Base-by-base conservation (phyloP, 2,888 invertebrate species). In the Pammene aurita region DNA sequence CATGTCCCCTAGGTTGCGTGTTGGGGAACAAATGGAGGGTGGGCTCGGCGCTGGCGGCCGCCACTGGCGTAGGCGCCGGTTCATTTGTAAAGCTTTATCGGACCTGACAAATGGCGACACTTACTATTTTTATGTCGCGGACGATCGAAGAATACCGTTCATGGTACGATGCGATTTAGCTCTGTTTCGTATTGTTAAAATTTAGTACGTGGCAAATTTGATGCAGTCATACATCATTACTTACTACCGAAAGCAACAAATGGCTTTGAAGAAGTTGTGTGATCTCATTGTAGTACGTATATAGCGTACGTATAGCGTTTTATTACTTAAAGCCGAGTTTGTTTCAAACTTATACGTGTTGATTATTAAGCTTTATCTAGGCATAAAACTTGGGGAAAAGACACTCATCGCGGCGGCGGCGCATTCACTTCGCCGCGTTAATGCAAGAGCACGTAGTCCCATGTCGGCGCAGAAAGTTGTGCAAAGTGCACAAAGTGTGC, bases 401-500 rank as follows among this genome's bases (percentile, higher is more conserved):
- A 90, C 85, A 89, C 87, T 90, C 84, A 79, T 81, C 83, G 81
- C 81, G 73, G 84, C 84, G 84, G 86, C 87, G 84, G 83, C 82
- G 83, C 85, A 77, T 78, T 80, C 80, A 86, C 88, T 87, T 85
- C 84, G 76, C 82, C 79, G 83, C 86, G 88, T 90, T 91, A 91
- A 92, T 91, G 90, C 92, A 87, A 85, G 87, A 87, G 88, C 91
- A 90, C 91, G 90, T 89, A 90, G 90, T 87, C 88, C 81, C 85
- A 87, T 86, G 89, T 87, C 88, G 85, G 83, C 84, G 87, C 86
- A 87, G 89, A 90, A 90, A 90, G 87, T 90, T 90, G 86, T 86
- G 88, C 84, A 87, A 89, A 89, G 90, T 90, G 92, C 89, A 90
- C 90, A 90, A 89, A 90, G 91, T 90, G 87, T 85, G 88, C 86